These are phyloP conservation scores for Rhorus exstirpatorius DNA, from an alignment of 2,888 invertebrate genomes.

Conservation along the genomic window DNA sequence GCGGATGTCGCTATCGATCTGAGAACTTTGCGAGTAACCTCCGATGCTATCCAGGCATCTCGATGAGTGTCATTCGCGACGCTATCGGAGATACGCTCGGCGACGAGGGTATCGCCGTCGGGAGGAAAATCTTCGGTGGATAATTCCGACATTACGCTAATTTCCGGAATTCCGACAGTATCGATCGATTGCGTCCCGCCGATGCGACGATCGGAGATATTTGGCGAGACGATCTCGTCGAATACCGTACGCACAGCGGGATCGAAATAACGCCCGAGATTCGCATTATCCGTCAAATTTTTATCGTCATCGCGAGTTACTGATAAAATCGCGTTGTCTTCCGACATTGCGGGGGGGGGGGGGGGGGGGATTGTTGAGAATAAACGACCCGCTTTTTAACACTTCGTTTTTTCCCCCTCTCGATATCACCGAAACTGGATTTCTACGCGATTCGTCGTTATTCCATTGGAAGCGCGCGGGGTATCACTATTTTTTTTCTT, in stretches of 20 bases:
- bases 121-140: constrained; percentile 70
- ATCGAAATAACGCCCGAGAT: constrained; percentile 82
- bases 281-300: constrained; percentile 48
- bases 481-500: too few species aligned
- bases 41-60: constrained; percentile 94
- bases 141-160: constrained; percentile 64
- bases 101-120: constrained; percentile 60
- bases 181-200: constrained; percentile 39
- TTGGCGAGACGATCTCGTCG: constrained; percentile 81
- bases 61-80: constrained; percentile 83
- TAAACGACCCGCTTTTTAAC: too few species aligned
- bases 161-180: constrained; percentile 56
- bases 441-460: background rate
- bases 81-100: constrained; percentile 70
- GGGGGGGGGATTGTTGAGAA: too few species aligned
- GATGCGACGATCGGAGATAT: constrained; percentile 64
- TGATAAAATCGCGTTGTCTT: constrained; percentile 31
- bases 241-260: constrained; percentile 82
- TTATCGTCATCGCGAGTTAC: constrained; percentile 28
- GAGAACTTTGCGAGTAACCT: constrained; percentile 90
- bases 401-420: background rate
- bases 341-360: constrained; percentile 32
- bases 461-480: background rate
- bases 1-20: constrained; percentile 89
- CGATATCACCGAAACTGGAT: too few species aligned